phyloP scores from a whole-genome alignment of 2,888 invertebrate species.

The Cyrtodaria siliqua region DNA sequence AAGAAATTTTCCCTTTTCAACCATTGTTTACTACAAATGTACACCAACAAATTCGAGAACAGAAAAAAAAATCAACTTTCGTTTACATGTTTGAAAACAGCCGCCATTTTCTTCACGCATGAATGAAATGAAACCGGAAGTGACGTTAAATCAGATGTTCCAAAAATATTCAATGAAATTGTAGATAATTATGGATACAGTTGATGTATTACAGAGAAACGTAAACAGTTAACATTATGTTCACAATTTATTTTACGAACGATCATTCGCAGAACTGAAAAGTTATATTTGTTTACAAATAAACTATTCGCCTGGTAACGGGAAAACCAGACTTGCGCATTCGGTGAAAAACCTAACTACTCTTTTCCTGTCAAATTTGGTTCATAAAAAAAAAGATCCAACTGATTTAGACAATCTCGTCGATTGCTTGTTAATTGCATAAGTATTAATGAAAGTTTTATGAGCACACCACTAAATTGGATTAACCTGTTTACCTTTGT shows the following conservation, averaged over 20 bases:
- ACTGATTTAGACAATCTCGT: too few relatives aligned
- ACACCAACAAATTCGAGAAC: background rate
- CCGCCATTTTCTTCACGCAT: slow-evolving; percentile 76
- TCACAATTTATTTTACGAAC: too few relatives aligned
- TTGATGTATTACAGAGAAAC: too few relatives aligned
- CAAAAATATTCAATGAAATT: background rate
- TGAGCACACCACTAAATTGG: too few relatives aligned
- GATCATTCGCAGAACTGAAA: too few relatives aligned
- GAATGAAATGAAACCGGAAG: slow-evolving; percentile 63
- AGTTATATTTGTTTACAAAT: slow-evolving; percentile 32
- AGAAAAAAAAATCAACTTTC: background rate
- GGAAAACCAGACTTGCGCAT: slow-evolving; percentile 78
- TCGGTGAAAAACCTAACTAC: slow-evolving; percentile 56
- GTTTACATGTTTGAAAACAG: slow-evolving; percentile 73
- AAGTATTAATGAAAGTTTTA: too few relatives aligned
- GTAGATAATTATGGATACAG: too few relatives aligned
- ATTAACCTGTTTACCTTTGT: too few relatives aligned
- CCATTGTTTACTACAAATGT: slow-evolving; percentile 68
- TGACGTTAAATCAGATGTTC: slow-evolving; percentile 64
- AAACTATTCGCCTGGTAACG: slow-evolving; percentile 72
- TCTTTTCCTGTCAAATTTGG: slow-evolving; percentile 70
- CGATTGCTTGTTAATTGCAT: too few relatives aligned
- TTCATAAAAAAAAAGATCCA: too few relatives aligned
- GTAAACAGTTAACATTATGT: too few relatives aligned
- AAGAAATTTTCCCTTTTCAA: slow-evolving; percentile 79